These are phyloP conservation scores for Coracopsis vasa DNA, from an alignment of 2,113 vertebrate genomes.

Conservation along the genomic window DNA sequence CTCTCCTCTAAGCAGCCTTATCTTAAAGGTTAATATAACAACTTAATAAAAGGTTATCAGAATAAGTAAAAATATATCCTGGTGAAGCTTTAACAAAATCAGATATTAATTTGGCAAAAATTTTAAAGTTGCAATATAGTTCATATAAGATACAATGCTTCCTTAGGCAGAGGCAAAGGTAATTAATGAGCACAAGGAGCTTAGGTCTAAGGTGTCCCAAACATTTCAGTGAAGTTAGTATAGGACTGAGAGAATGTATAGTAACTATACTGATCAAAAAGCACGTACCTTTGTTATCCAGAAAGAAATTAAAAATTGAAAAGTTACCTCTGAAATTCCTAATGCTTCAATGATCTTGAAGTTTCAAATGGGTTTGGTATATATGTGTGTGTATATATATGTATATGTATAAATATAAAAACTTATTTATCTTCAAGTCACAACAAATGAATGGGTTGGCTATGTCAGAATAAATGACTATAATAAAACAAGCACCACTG, in stretches of 20 bases:
- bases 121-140: background rate
- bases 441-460: background rate
- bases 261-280: background rate
- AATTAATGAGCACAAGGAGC: background rate
- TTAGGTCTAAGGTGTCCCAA: background rate
- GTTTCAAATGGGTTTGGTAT: background rate
- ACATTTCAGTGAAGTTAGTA: background rate
- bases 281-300: background rate
- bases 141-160: background rate
- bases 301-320: background rate
- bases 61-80: background rate
- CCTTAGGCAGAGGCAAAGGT: background rate
- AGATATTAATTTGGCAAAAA: background rate
- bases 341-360: background rate
- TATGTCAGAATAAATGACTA: background rate
- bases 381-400: too few relatives aligned
- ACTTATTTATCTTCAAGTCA: background rate
- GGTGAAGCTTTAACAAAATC: background rate
- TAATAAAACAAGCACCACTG: background rate
- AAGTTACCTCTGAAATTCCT: background rate
- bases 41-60: background rate
- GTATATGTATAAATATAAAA: background rate
- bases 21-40: background rate
- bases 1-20: background rate
- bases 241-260: background rate